Base-by-base conservation (phyloP, 1,140 invertebrate species). In the Tetramorium alpestre region DNA sequence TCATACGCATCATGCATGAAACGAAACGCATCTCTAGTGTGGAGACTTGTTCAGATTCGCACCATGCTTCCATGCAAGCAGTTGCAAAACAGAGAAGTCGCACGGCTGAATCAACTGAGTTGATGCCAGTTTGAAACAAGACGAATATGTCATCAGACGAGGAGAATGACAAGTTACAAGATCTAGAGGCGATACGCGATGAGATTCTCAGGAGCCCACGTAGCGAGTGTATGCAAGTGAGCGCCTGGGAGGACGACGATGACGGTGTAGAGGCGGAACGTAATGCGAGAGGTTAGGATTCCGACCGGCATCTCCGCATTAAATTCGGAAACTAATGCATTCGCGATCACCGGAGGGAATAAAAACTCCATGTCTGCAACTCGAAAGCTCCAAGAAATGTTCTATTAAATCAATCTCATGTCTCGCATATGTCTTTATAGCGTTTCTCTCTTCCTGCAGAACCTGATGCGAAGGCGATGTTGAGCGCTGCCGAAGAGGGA, bases 401-500 rank as follows among this genome's bases (percentile, higher is more conserved):
- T 73, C 1, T 33, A 4, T 56, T 8, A 2, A 72, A 18, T 69
- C 22, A 69, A 41, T 69, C 10, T 28, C 3, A 0, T 58, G 0
- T 3, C 16, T n/a, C 28, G 11, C 62, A 0, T 58, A 18, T 64
- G 1, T 28, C 5, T 56, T 81, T 78, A 47, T 49, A n/a, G 41
- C 22, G 3, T 77, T 49, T 13, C 22, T 10, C 16, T 64, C 7
- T 54, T 86, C 70, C 96, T 96, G 58, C 87, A 98, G 97, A 96
- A 88, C 96, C 96, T 87, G 96, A 97, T 28, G 95, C 96, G 64
- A 96, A 97, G 91, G 96, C 97, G 92, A 96, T 98, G 25, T 94
- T 99, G 18, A 97, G 96, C 96, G 98, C 98, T 56, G 98, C 98
- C 56, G 98, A 98, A 95, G 96, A 98, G 92, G 98, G 98, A 80